phyloP scores from a whole-genome alignment of 2,113 vertebrate species.

The Bathybates hornii region DNA sequence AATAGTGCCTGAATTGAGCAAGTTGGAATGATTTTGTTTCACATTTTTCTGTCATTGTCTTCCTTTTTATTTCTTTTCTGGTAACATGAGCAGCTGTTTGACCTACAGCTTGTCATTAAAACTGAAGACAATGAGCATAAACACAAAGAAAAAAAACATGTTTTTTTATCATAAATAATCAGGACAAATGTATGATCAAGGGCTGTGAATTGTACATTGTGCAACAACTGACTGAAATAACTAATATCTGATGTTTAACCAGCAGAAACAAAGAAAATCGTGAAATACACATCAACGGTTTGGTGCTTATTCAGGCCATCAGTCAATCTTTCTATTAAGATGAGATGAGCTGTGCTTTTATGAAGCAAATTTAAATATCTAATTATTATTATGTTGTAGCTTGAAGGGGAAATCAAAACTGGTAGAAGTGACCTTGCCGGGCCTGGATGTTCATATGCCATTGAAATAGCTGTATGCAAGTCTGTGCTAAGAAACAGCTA shows the following conservation, averaged over 20 bases:
- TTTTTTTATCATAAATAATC: background rate
- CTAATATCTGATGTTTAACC: background rate
- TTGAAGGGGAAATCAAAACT: background rate
- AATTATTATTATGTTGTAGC: background rate
- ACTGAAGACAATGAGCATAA: background rate
- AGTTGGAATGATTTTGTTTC: background rate
- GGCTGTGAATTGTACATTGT: background rate
- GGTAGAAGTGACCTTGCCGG: background rate
- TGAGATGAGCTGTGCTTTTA: background rate
- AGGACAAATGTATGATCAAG: background rate
- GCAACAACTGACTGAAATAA: background rate
- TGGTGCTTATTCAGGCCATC: background rate
- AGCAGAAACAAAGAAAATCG: background rate
- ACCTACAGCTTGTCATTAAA: background rate
- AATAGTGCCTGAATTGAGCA: background rate
- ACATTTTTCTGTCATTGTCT: background rate
- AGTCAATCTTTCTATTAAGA: background rate
- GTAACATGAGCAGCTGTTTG: background rate
- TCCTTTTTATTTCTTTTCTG: background rate
- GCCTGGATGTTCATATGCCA: background rate
- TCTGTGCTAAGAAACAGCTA: background rate
- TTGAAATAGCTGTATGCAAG: background rate
- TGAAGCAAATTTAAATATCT: background rate
- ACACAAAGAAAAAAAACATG: accelerated
- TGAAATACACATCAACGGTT: background rate